These are phyloP conservation scores for Yponomeuta sedellus DNA, from an alignment of 2,888 invertebrate genomes.

Conservation along the genomic window DNA sequence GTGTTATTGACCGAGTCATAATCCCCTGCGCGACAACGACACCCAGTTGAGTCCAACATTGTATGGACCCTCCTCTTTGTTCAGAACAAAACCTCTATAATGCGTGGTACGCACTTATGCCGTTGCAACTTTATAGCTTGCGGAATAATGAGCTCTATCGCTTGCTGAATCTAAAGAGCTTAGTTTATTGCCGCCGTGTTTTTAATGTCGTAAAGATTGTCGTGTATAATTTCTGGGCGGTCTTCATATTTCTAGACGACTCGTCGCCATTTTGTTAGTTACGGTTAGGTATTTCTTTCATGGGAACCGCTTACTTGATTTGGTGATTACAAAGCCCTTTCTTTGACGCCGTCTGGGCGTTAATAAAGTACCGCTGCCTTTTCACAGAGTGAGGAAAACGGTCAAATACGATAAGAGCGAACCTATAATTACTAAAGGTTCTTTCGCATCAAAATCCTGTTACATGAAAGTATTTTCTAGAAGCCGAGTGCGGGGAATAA, in stretches of 20 bases:
- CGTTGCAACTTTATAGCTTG: background rate
- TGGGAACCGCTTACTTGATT: too few relatives aligned
- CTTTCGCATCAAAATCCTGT: slow-evolving; percentile 13
- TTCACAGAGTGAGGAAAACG: background rate
- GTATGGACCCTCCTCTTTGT: slow-evolving; percentile 7
- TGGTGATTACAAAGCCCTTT: background rate
- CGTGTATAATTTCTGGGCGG: too few relatives aligned
- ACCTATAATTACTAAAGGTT: slow-evolving; percentile 10
- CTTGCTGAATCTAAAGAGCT: background rate
- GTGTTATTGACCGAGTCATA: slow-evolving; percentile 8
- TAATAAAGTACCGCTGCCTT: background rate
- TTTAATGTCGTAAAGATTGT: too few relatives aligned
- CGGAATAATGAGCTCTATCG: background rate
- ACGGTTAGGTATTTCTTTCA: too few relatives aligned
- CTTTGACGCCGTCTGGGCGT: background rate
- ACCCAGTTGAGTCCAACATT: slow-evolving; percentile 7
- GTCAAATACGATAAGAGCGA: background rate
- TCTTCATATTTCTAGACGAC: background rate
- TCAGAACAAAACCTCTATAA: background rate
- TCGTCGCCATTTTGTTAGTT: too few relatives aligned
- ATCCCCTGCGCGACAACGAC: background rate
- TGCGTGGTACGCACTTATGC: background rate
- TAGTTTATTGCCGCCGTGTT: background rate
- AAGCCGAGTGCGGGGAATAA: slow-evolving; percentile 13
- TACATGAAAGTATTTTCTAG: slow-evolving; percentile 15